Evolutionary conservation across 2,113 vertebrate species (phyloP).

Genomic region (Empidonax alnorum): DNA sequence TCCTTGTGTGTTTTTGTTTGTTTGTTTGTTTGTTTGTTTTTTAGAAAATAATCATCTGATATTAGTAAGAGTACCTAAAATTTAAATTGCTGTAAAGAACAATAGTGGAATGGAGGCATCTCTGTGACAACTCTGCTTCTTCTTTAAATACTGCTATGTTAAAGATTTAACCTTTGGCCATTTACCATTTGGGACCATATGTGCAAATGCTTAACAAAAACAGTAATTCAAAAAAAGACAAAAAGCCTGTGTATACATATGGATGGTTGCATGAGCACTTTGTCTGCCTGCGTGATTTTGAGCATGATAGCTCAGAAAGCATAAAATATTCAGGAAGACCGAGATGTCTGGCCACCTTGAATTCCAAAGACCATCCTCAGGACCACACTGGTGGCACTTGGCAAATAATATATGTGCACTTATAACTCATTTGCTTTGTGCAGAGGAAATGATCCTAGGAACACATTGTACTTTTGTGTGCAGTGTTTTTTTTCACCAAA

Average conservation of each 20-base stretch:
- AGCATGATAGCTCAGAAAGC: background rate
- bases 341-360: background rate
- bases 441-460: background rate
- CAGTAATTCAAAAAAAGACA: slow-evolving; percentile 48
- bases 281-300: background rate
- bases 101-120: background rate
- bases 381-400: background rate
- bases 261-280: background rate
- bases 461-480: background rate
- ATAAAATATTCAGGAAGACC: background rate
- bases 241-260: slow-evolving; percentile 1
- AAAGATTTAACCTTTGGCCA: slow-evolving; percentile 48
- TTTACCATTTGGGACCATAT: slow-evolving; percentile 47
- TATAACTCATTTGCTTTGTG: background rate
- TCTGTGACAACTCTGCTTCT: slow-evolving; percentile 13
- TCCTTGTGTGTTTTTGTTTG: background rate
- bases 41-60: background rate
- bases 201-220: slow-evolving; percentile 42
- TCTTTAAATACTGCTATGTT: slow-evolving; percentile 28
- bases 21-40: background rate
- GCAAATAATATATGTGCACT: background rate
- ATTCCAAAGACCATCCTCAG: background rate
- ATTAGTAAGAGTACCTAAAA: background rate
- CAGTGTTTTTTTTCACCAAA: background rate
- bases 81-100: background rate